phyloP scores from a whole-genome alignment of 2,888 invertebrate species.

The Dynastes hyllus region DNA sequence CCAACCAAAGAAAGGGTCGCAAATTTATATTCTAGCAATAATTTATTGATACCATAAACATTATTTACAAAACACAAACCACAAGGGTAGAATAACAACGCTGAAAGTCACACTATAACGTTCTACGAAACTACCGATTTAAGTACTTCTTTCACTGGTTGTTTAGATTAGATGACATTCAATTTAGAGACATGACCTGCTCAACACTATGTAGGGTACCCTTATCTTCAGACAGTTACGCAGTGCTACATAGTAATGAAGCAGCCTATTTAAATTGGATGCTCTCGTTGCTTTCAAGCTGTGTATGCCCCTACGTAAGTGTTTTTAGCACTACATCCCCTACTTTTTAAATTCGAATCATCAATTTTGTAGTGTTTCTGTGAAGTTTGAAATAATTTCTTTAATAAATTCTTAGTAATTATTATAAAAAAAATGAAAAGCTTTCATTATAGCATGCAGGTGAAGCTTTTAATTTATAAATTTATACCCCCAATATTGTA shows the following conservation, averaged over 20 bases:
- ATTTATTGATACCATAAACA: too few relatives aligned
- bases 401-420: too few relatives aligned
- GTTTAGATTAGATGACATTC: conserved; percentile 34
- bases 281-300: neutral
- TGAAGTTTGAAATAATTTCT: too few relatives aligned
- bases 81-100: too few relatives aligned
- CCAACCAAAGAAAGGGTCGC: too few relatives aligned
- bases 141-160: conserved; percentile 12
- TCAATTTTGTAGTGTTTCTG: too few relatives aligned
- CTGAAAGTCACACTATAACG: neutral
- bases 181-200: conserved; percentile 29
- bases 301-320: neutral
- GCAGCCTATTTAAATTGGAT: conserved; percentile 15
- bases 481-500: too few relatives aligned
- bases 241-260: conserved; percentile 23
- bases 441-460: too few relatives aligned
- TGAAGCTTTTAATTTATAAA: too few relatives aligned
- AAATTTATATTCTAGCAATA: too few relatives aligned
- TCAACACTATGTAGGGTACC: conserved; percentile 30
- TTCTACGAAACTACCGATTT: neutral
- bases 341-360: neutral
- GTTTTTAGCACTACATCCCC: neutral
- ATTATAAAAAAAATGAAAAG: too few relatives aligned
- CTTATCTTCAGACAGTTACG: conserved; percentile 36
- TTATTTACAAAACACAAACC: too few relatives aligned